phyloP scores from a whole-genome alignment of 2,113 vertebrate species.

The Oreochromis aureus region DNA sequence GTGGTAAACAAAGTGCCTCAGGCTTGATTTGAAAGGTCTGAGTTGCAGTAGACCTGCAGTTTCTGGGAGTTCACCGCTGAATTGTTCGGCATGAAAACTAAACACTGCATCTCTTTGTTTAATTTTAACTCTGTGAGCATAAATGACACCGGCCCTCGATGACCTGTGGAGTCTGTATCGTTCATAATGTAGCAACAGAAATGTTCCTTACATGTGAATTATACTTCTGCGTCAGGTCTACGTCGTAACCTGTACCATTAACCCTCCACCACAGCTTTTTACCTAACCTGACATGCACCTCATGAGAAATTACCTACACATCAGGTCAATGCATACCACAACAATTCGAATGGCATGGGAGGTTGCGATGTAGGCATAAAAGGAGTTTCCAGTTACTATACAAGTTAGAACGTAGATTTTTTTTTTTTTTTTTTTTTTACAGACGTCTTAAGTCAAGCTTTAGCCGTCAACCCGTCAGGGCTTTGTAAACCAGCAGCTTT shows the following conservation, averaged over 20 bases:
- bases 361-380: too few relatives aligned
- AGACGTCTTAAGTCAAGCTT: neutral
- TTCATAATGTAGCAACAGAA: neutral
- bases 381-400: too few relatives aligned
- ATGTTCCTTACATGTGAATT: neutral
- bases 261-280: neutral
- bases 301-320: too few relatives aligned
- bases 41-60: neutral
- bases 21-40: neutral
- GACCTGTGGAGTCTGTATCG: neutral
- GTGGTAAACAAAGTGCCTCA: neutral
- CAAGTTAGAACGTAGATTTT: too few relatives aligned
- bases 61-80: neutral
- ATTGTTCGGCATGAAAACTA: accelerated
- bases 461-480: neutral
- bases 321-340: too few relatives aligned
- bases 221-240: accelerated
- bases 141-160: neutral
- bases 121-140: neutral
- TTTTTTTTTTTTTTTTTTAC: too few relatives aligned
- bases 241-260: neutral
- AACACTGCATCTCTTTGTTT: neutral
- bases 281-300: too few relatives aligned
- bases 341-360: too few relatives aligned
- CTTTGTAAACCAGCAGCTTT: neutral